Evolutionary conservation across 92 coral and sea anemone genomes (phyloP).

Genomic region (Epizoanthus fatuus): DNA sequence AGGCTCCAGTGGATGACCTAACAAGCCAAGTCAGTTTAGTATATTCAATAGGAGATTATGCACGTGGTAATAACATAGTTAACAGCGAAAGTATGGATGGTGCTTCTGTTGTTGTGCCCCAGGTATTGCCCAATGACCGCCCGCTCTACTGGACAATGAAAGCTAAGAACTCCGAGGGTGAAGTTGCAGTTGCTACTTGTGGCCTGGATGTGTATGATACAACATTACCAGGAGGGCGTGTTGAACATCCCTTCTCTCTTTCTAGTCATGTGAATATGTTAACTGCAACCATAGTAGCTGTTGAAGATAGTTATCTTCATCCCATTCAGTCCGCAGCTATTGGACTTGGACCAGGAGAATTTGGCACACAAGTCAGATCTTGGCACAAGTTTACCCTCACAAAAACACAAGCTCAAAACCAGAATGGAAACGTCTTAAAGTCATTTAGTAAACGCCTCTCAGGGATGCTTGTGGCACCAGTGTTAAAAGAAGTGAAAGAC

Average conservation of each 20-base stretch:
- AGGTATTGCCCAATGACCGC: neutral
- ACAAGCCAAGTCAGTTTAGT: neutral
- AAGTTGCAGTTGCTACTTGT: slow-evolving; percentile 4
- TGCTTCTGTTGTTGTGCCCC: neutral
- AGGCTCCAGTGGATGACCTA: neutral
- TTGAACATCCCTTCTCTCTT: neutral
- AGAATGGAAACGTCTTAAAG: neutral
- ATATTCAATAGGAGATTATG: neutral
- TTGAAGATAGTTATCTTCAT: neutral
- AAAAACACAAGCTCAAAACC: neutral
- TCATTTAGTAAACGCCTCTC: neutral
- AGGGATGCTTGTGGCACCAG: neutral
- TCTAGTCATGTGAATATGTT: neutral
- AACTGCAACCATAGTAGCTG: neutral
- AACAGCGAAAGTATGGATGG: neutral
- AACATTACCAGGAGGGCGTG: neutral
- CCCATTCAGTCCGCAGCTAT: neutral
- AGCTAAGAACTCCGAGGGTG: neutral
- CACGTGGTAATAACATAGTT: neutral
- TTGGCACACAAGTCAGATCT: neutral
- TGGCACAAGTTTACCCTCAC: neutral
- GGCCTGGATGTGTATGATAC: neutral
- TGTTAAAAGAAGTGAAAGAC: neutral
- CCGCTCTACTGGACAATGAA: neutral
- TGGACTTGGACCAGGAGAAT: neutral